Percentiles rank a stretch among this genome's conserved stretches.
These are phyloP conservation scores for Silurus glanis DNA, from an alignment of 2,113 vertebrate genomes.

Conservation along the genomic window DNA sequence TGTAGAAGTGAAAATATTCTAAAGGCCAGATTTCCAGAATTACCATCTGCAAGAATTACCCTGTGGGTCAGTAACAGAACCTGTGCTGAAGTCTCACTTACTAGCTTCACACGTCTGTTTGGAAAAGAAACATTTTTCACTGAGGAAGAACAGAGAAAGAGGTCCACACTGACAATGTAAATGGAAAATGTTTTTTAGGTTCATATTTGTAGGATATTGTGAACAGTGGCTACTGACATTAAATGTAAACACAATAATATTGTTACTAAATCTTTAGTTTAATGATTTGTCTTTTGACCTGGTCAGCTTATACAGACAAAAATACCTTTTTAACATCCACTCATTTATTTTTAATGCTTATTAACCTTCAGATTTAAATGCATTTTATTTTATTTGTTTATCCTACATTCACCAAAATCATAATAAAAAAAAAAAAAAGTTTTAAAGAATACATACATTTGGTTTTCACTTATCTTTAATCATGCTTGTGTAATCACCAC, in stretches of 20 bases:
- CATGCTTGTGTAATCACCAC: background rate
- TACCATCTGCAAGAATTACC: background rate
- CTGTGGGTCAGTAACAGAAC: background rate
- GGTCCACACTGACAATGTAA: background rate
- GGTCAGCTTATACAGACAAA: background rate
- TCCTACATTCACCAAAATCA: background rate
- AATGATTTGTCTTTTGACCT: background rate
- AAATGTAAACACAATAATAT: background rate
- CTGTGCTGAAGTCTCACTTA: background rate
- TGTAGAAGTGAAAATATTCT: background rate
- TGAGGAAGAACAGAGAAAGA: background rate
- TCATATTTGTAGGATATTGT: background rate
- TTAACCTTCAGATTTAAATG: background rate
- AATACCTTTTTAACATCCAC: background rate
- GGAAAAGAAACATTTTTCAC: background rate
- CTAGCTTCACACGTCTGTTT: background rate
- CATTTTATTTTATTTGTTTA: background rate
- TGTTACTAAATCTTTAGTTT: background rate
- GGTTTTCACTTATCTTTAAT: background rate
- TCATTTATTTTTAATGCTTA: background rate
- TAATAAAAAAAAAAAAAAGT: background rate
- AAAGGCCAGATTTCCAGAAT: background rate
- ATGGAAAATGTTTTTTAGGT: background rate
- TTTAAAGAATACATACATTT: background rate
- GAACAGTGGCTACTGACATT: background rate